Conservation (phyloP, 2,888 invertebrate genomes). For the Coelinius sp. region DNA sequence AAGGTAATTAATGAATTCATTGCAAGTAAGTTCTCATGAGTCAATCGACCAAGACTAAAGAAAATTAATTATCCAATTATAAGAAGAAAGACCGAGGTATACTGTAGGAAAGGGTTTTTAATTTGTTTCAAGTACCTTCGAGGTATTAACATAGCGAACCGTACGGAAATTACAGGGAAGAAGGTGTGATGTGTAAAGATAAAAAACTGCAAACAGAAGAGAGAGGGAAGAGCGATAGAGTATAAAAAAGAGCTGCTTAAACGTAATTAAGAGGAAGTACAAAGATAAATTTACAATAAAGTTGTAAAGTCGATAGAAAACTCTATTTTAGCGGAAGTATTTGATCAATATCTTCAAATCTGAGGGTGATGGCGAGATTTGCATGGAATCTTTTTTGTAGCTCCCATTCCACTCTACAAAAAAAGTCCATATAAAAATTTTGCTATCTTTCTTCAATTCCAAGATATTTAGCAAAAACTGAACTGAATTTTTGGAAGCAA, state of each 20-base stretch:
- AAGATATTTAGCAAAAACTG: no score
- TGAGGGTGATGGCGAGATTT: no score
- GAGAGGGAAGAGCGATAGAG: neutral
- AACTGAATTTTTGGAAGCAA: no score
- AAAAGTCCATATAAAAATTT: no score
- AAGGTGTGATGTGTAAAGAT: neutral
- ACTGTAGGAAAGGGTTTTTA: neutral
- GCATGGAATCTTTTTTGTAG: no score
- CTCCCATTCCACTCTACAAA: no score
- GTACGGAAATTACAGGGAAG: neutral
- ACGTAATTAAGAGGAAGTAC: neutral
- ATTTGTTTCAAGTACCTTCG: neutral
- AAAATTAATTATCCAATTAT: neutral
- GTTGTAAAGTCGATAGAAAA: no score
- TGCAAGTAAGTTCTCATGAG: neutral
- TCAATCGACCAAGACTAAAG: neutral
- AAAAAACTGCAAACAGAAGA: neutral
- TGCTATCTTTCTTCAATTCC: no score
- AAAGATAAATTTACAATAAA: no score
- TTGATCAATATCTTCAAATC: no score
- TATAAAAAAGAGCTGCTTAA: neutral
- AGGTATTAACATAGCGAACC: neutral
- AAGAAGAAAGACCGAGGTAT: neutral
- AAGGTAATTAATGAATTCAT: no score
- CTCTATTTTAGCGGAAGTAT: no score